Evolutionary conservation across 2,113 vertebrate species (phyloP).

Genomic region (Leucoraja erinaceus): DNA sequence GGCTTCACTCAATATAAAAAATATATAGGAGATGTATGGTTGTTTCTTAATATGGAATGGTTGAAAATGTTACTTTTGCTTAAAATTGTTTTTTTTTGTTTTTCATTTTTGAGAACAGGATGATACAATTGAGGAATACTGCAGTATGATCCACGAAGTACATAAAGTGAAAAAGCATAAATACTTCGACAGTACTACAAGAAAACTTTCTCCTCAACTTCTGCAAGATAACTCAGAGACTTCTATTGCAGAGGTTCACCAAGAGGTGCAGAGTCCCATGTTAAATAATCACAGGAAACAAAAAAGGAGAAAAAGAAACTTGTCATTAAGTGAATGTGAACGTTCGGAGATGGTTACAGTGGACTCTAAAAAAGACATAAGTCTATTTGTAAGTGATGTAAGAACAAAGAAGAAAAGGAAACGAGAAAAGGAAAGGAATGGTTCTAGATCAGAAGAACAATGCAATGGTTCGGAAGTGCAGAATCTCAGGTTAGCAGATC

Average conservation of each 20-base stretch:
- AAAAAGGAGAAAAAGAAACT: fast-evolving
- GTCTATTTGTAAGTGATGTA: background rate
- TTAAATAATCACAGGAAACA: constrained; percentile 44
- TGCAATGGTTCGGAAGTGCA: background rate
- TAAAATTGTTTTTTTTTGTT: background rate
- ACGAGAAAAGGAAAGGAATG: constrained; percentile 31
- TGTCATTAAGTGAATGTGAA: background rate
- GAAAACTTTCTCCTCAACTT: background rate
- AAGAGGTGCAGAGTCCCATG: background rate
- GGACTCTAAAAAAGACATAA: background rate
- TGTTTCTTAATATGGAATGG: background rate
- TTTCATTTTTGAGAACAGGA: background rate
- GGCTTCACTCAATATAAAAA: background rate
- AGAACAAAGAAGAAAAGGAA: constrained; percentile 26
- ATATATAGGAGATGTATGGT: background rate
- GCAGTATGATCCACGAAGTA: background rate
- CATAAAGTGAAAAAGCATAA: background rate
- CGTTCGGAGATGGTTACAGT: background rate
- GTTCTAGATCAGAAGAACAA: background rate
- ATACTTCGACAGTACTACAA: background rate
- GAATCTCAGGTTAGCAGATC: constrained; percentile 41
- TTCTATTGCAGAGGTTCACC: background rate
- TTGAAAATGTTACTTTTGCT: background rate
- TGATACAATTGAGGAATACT: background rate
- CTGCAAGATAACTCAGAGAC: background rate